Evolutionary conservation across 2,113 vertebrate species (phyloP).

Genomic region (Callionymus lyra): DNA sequence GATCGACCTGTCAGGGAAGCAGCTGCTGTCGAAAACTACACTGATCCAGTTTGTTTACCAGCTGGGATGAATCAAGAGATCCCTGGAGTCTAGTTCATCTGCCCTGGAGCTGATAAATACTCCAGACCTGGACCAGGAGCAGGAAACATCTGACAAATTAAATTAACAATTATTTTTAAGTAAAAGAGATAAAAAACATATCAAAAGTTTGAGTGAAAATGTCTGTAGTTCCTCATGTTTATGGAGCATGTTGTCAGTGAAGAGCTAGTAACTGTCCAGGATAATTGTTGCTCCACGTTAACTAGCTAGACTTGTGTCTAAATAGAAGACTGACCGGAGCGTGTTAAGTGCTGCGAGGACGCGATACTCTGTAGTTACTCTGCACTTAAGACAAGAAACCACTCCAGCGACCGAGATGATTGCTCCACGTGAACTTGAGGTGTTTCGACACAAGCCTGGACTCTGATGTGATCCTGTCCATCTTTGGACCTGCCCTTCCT

Average conservation of each 20-base stretch:
- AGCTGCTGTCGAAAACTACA: slow-evolving; percentile 10
- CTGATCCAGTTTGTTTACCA: slow-evolving; percentile 9
- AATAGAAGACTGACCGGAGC: slow-evolving; percentile 17
- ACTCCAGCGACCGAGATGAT: slow-evolving; percentile 10
- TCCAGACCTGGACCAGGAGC: too few species aligned
- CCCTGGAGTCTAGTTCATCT: slow-evolving; percentile 10
- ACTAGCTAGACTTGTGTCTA: neutral
- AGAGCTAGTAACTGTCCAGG: too few species aligned
- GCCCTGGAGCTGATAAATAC: slow-evolving; percentile 4
- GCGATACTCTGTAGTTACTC: slow-evolving; percentile 15
- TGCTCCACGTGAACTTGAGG: slow-evolving; percentile 16
- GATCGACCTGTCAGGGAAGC: slow-evolving; percentile 7
- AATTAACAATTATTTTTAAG: too few species aligned
- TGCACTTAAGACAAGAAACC: slow-evolving; percentile 29
- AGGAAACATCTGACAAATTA: neutral
- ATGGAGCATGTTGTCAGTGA: too few species aligned
- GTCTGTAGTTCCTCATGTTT: too few species aligned
- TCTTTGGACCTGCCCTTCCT: slow-evolving; percentile 48
- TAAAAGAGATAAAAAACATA: too few species aligned
- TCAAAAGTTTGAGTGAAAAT: too few species aligned
- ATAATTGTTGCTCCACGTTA: too few species aligned
- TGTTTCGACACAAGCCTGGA: slow-evolving; percentile 21
- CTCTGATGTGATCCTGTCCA: slow-evolving; percentile 38
- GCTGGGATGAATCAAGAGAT: slow-evolving; percentile 11
- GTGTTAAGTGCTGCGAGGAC: slow-evolving; percentile 27